These are phyloP conservation scores for Crotalus horridus DNA, from an alignment of 2,113 vertebrate species.

Conservation along the genomic window DNA sequence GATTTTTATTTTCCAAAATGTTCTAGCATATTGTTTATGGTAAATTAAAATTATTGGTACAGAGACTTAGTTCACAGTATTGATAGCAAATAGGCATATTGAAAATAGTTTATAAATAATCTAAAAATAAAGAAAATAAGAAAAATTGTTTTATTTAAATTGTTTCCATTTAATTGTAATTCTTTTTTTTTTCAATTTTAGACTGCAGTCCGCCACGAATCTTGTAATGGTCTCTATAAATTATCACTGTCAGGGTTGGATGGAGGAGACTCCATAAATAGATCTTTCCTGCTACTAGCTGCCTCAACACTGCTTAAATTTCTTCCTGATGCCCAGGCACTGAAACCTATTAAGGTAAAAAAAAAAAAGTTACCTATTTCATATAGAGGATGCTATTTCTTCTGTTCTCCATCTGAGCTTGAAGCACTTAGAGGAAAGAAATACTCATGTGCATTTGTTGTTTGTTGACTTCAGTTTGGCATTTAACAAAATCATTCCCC, in stretches of 20 bases:
- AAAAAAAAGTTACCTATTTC: not conserved
- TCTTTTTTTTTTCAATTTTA: conserved; percentile 54
- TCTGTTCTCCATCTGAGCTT: too few relatives aligned
- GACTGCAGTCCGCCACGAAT: conserved; percentile 95
- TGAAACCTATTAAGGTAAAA: conserved; percentile 88
- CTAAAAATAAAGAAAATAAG: not conserved
- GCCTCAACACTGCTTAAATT: conserved; percentile 97
- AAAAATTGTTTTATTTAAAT: not conserved
- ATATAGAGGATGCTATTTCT: too few relatives aligned
- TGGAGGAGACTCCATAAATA: conserved; percentile 94
- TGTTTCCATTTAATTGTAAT: not conserved
- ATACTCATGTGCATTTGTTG: too few relatives aligned
- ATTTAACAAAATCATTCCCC: too few relatives aligned
- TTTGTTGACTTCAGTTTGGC: too few relatives aligned
- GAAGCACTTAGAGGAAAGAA: too few relatives aligned
- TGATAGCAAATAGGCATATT: not conserved
- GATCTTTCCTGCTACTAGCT: conserved; percentile 94
- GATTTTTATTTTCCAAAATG: not conserved
- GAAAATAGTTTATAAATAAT: not conserved
- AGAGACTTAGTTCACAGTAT: not conserved
- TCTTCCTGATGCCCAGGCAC: conserved; percentile 94
- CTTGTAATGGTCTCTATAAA: conserved; percentile 96
- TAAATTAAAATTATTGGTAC: not conserved
- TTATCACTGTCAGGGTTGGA: conserved; percentile 94
- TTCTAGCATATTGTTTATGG: not conserved